These are phyloP conservation scores for Plodia interpunctella DNA, from an alignment of 1,140 invertebrate genomes.

Conservation along the genomic window DNA sequence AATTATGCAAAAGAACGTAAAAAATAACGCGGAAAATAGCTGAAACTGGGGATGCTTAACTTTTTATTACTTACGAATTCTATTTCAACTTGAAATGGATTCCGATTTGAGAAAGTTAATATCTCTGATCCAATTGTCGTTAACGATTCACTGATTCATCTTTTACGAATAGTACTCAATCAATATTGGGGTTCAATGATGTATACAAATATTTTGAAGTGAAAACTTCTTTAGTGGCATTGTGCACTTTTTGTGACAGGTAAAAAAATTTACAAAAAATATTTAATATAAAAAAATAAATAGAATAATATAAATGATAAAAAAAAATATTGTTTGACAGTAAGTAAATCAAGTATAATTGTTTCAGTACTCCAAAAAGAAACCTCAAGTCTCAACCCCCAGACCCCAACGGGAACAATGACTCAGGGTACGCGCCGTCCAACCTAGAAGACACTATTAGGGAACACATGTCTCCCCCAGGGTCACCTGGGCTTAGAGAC, in stretches of 20 bases:
- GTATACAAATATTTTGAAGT: no score
- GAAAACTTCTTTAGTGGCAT: no score
- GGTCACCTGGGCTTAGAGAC: constrained; percentile 72
- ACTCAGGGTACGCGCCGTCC: constrained; percentile 86
- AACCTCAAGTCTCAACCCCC: constrained; percentile 77
- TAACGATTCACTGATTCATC: constrained; percentile 6
- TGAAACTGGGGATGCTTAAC: constrained; percentile 9
- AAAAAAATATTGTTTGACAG: no score
- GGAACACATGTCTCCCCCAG: constrained; percentile 68
- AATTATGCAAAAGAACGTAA: constrained; percentile 9
- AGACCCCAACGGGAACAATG: constrained; percentile 87
- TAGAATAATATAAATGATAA: no score
- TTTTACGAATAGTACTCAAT: constrained; percentile 5
- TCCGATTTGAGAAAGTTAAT: constrained; percentile 8
- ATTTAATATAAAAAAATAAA: no score
- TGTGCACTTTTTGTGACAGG: no score
- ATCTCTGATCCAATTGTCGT: constrained; percentile 5
- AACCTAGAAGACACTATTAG: constrained; percentile 78
- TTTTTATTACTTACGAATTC: constrained; percentile 8
- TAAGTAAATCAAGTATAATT: no score
- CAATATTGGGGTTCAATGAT: background rate
- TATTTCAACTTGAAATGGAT: constrained; percentile 6
- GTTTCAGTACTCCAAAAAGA: constrained; percentile 58
- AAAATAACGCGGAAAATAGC: constrained; percentile 11
- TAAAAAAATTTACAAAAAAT: no score